Base-by-base conservation (phyloP, 2,888 invertebrate species). In the Stratiomys singularior region DNA sequence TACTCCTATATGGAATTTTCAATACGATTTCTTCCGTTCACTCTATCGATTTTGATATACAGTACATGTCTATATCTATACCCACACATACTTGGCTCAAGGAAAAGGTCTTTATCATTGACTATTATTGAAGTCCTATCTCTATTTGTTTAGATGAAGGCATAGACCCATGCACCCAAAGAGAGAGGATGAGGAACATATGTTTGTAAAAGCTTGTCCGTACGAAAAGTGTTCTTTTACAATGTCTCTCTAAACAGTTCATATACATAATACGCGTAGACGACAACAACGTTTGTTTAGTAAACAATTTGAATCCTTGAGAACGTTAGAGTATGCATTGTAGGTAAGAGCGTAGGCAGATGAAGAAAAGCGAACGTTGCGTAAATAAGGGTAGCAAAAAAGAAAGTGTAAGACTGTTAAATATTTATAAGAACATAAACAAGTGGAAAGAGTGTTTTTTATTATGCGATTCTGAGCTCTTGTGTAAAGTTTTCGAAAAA, bases 251-350 rank as follows among this genome's bases (percentile, higher is more conserved):
- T 52, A 13, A 37, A 37, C 37, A 37, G 9, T 37, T 37, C 37
- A 37, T 37, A 37, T 9, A 37, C 37, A 37, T 5, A 37, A 9
- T 37, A 37, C 9, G 37, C 37, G 37, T 37, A 37, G 37, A 37
- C 37, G 9, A 37, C 37, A 9, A 5, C 37, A 15, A 52, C 52
- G 52, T 52, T 52, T 60, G 58, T 60, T 60, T 60, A 60, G 58
- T 60, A 60, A 60, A 60, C 58, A 60, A 37, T 37, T 60, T 60
- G 21, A 60, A 25, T 60, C 58, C 58, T 60, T 23, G 58, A 60
- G 25, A 52, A n/a, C 18, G 4, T 4, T 52, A 4, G 37, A 52
- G 52, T 52, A 13, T 52, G 52, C 18, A 13, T 13, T 52, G 15
- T 52, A 18, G 52, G 15, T 52, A 52, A 52, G 15, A 52, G 9